phyloP scores from a whole-genome alignment of 2,113 vertebrate genomes.

The Ursus arctos region DNA sequence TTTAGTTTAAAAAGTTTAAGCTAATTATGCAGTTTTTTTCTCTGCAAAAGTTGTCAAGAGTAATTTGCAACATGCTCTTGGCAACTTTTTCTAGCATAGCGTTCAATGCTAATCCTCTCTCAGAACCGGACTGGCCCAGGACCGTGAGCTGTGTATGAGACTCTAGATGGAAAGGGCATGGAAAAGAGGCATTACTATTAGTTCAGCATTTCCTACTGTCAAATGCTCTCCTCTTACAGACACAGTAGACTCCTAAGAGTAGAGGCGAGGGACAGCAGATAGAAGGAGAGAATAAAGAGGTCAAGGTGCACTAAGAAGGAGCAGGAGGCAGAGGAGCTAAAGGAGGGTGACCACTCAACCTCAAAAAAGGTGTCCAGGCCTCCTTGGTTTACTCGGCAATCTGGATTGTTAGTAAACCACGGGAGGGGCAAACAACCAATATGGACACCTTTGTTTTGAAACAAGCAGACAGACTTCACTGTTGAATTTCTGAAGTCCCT shows the following conservation, averaged over 20 bases:
- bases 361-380: background rate
- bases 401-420: background rate
- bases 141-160: background rate
- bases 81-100: background rate
- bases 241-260: background rate
- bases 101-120: background rate
- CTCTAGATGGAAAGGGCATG: too few species aligned
- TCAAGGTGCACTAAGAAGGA: background rate
- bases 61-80: background rate
- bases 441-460: background rate
- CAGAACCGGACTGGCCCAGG: background rate
- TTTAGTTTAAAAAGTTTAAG: slow-evolving; percentile 49
- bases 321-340: background rate
- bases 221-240: background rate
- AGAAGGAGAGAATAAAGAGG: background rate
- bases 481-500: background rate
- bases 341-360: background rate
- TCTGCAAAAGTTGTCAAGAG: background rate
- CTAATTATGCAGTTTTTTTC: slow-evolving; percentile 11
- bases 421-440: background rate
- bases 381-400: background rate
- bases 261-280: background rate
- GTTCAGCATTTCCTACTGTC: background rate
- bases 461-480: fast-evolving
- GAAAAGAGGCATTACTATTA: background rate